Evolutionary conservation across 2,888 invertebrate genomes (phyloP).

Genomic region (Pseudeuparius sepicola): DNA sequence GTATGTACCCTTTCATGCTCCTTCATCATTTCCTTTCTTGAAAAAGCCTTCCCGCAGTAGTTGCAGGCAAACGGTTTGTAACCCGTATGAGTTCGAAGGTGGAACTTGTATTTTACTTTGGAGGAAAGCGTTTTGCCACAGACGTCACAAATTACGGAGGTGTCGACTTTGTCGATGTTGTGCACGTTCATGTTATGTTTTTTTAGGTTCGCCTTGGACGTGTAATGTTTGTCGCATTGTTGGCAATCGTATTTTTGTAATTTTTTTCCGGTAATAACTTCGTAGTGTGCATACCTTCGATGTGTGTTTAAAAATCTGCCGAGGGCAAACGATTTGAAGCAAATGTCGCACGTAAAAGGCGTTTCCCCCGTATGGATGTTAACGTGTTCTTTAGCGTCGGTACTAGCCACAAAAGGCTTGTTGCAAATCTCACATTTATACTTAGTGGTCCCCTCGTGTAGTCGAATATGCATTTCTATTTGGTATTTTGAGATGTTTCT

Average conservation of each 20-base stretch:
- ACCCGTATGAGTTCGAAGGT: too few species aligned
- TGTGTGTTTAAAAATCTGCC: constrained; percentile 19
- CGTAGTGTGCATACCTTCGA: constrained; percentile 36
- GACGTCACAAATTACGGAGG: constrained; percentile 38
- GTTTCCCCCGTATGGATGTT: too few species aligned
- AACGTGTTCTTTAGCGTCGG: too few species aligned
- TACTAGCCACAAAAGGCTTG: too few species aligned
- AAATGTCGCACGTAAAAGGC: too few species aligned
- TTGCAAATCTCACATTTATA: too few species aligned
- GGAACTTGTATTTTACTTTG: constrained; percentile 42
- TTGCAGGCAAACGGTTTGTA: constrained; percentile 10
- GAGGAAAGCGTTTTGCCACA: constrained; percentile 45
- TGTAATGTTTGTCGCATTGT: constrained; percentile 34
- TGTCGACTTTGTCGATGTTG: constrained; percentile 31
- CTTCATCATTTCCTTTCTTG: not conserved
- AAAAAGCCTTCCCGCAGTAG: not conserved
- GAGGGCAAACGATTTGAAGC: too few species aligned
- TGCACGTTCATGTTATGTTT: constrained; percentile 27
- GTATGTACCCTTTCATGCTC: constrained; percentile 4
- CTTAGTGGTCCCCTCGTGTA: too few species aligned
- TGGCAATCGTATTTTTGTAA: constrained; percentile 34
- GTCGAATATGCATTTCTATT: too few species aligned
- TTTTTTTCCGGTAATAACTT: constrained; percentile 35
- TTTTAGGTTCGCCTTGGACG: constrained; percentile 29
- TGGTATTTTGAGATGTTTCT: too few species aligned